phyloP scores from a whole-genome alignment of 2,888 invertebrate species.

The Xanthorhoe designata region DNA sequence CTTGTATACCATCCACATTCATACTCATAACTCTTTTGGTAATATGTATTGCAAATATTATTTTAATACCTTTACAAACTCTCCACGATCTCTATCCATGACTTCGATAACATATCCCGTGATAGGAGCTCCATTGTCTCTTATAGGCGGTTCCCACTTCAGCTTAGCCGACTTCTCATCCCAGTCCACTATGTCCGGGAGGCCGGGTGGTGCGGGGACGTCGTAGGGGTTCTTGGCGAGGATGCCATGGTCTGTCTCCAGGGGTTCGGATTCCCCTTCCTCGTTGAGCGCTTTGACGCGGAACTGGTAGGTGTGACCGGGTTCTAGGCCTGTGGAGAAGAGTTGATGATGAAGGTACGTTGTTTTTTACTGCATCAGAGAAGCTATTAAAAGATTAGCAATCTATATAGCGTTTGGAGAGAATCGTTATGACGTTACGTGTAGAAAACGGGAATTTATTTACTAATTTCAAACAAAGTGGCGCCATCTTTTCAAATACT shows the following conservation, averaged over 20 bases:
- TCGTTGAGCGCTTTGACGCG: slow-evolving; percentile 98
- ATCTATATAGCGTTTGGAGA: too few species aligned
- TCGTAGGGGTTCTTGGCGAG: slow-evolving; percentile 99
- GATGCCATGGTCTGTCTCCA: slow-evolving; percentile 94
- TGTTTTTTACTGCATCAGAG: too few species aligned
- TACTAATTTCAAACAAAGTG: too few species aligned
- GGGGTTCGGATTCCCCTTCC: slow-evolving; percentile 98
- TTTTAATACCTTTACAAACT: slow-evolving; percentile 88
- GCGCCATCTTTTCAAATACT: too few species aligned
- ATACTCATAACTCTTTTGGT: too few species aligned
- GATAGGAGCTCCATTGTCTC: slow-evolving; percentile 97
- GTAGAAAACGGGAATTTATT: too few species aligned
- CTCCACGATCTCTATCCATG: slow-evolving; percentile 94
- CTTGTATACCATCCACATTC: too few species aligned
- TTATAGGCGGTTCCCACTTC: slow-evolving; percentile 95
- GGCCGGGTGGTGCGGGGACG: slow-evolving; percentile 93
- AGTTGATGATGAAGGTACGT: too few species aligned
- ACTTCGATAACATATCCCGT: slow-evolving; percentile 97
- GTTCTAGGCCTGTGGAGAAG: slow-evolving; percentile 90
- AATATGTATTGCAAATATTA: too few species aligned
- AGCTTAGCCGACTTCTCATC: slow-evolving; percentile 95
- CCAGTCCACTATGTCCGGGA: slow-evolving; percentile 96
- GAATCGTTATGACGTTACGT: too few species aligned
- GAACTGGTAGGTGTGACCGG: slow-evolving; percentile 98
- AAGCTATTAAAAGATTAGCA: too few species aligned